These are phyloP conservation scores for Beris morrisii DNA, from an alignment of 2,888 invertebrate species.

Conservation along the genomic window DNA sequence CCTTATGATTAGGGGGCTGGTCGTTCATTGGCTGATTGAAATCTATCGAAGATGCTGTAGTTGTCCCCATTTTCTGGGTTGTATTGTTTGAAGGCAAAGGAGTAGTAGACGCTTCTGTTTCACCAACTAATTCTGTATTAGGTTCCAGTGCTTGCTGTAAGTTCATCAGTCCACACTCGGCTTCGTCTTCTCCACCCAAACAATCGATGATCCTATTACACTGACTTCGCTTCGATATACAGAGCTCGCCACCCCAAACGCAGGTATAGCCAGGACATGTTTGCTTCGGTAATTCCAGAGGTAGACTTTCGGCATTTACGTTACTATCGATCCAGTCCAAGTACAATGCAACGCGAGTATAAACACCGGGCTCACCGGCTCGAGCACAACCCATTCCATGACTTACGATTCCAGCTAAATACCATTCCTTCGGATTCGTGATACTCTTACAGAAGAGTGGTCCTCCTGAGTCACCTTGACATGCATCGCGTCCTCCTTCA, in stretches of 20 bases:
- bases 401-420: constrained; percentile 81
- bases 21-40: no score
- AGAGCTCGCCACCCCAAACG: constrained; percentile 65
- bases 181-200: constrained; percentile 78
- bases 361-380: constrained; percentile 78
- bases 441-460: constrained; percentile 79
- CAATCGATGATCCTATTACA: constrained; percentile 79
- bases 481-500: constrained; percentile 80
- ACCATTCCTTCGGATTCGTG: constrained; percentile 69
- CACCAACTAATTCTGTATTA: background rate
- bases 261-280: constrained; percentile 76
- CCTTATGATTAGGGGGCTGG: no score
- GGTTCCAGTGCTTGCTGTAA: background rate
- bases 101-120: background rate
- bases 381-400: constrained; percentile 86
- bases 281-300: constrained; percentile 59
- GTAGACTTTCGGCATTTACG: constrained; percentile 45
- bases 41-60: no score
- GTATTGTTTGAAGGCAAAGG: background rate
- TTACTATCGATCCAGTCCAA: constrained; percentile 71
- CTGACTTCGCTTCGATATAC: constrained; percentile 65
- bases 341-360: constrained; percentile 75
- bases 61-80: no score
- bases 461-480: constrained; percentile 77
- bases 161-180: constrained; percentile 59